Base-by-base conservation (phyloP, 2,113 vertebrate species). In the Podilymbus podiceps region DNA sequence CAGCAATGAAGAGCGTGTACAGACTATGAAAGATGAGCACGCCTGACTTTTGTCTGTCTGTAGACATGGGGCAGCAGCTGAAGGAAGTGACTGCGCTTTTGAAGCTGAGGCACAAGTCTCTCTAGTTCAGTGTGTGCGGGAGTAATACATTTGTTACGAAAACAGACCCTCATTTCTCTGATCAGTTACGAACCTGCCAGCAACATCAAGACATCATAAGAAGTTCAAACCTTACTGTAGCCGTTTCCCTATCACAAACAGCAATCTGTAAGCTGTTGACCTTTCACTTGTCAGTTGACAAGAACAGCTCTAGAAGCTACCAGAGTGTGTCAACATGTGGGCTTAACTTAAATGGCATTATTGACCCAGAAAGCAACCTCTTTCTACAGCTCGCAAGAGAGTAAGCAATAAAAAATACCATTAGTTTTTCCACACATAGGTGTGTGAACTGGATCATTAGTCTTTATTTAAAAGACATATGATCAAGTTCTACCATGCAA, bases 291-390 rank as follows among this genome's bases (percentile, higher is more conserved):
- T 67, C 81, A 66, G 49, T 87, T 81, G 79, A 93, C 68, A 69
- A 78, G 79, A 97, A 85, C 5, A 53, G 67, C 74, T 88, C 88
- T n/a, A 91, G 92, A 95, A 97, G 72, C 69, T 88, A 91, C 91
- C 90, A 88, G 93, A 83, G 50, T 93, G 91, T 95, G 88, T 93
- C 96, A 91, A 63, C 71, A 50, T 49, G 86, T 75, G 63, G 87
- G 59, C 90, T 93, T 95, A 89, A 80, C 88, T 94, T 90, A 95
- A 97, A 96, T 75, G 92, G 75, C 95, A 95, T 88, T 95, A 95
- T 11, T 97, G 97, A 98, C 94, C 95, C 95, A 91, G 96, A 97
- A 95, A 98, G 80, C 30, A 89, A 80, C 91, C 68, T 88, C 90
- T 52, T 97, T 90, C 58, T 69, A 62, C 25, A 93, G 88, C 59